phyloP scores from a whole-genome alignment of 1,140 invertebrate species.

The Uloborus diversus region DNA sequence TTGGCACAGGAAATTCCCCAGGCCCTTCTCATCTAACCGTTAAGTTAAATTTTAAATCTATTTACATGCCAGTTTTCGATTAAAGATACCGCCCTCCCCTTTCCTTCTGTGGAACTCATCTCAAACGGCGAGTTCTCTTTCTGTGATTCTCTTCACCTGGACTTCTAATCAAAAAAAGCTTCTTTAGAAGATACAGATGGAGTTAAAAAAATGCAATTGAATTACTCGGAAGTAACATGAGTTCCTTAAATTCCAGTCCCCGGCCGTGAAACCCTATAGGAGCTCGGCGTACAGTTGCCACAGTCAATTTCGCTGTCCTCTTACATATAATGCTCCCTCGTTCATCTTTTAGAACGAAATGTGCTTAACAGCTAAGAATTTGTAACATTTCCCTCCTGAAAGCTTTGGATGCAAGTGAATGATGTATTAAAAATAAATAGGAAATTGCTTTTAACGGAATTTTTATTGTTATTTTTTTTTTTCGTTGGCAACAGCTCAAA shows the following conservation, averaged over 20 bases:
- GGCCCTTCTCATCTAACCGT: too few relatives aligned
- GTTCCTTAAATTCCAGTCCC: not conserved
- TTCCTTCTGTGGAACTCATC: not conserved
- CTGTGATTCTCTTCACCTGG: not conserved
- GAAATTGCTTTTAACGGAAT: too few relatives aligned
- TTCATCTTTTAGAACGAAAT: not conserved
- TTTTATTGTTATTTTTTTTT: too few relatives aligned
- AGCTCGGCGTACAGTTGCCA: not conserved
- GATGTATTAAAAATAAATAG: not conserved
- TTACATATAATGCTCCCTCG: not conserved
- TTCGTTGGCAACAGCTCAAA: too few relatives aligned
- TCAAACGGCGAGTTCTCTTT: not conserved
- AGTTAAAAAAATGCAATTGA: too few relatives aligned
- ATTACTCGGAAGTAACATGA: not conserved
- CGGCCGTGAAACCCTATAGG: not conserved
- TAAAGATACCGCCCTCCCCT: not conserved
- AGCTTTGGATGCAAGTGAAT: not conserved
- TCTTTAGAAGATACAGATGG: not conserved
- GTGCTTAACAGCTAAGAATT: not conserved
- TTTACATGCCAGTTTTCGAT: not conserved
- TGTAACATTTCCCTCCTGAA: not conserved
- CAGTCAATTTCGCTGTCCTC: not conserved
- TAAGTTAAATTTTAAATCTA: not conserved
- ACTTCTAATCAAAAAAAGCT: not conserved
- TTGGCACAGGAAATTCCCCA: not conserved